Evolutionary conservation across 1,140 invertebrate species (phyloP), one percentile per base, ranked within the genome.

Genomic region (Macrobrachium nipponense): DNA sequence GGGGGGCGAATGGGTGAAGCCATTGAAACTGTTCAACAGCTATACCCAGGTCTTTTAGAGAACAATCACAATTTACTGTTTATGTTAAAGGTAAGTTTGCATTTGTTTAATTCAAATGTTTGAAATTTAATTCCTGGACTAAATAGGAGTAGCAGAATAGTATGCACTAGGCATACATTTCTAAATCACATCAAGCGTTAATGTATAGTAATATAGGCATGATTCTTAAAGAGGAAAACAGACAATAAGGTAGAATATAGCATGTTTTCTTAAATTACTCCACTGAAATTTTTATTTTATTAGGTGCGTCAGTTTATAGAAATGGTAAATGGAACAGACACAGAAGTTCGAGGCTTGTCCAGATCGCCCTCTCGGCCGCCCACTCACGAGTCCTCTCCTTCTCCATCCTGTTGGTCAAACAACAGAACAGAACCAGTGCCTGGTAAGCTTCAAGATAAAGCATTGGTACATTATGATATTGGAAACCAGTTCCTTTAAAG

Each of bases 1-100:
- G 93, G 95, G 73, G 98, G 98, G 20, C 94, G 96, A 89, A 97
- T 99, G 94, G 96, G 97, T 23, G 97, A 99, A 92, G 98, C 98
- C 68, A 97, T 99, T 90, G 96, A 98, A 90, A 93, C 94, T 84
- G 98, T 98, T 73, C 94, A 95, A 90, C 93, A 95, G 90, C 92
- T 98, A 84, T 99, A 98, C 93, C 98, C 98, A 11, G 96, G 95
- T 17, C 93, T 99, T 66, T 92, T 99, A 89, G 97, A 98, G 91
- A 93, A 94, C 73, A 97, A 99, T 92, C 94, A 94, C 89, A 97
- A 99, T 91, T 93, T 99, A 89, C 94, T 97, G 90, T 99, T 99
- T 92, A 95, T 97, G 92, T 93, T 99, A 81, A 98, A 98, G 92
- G 87, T 87, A 58, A 66, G 70, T 72, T 44, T 15, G n/a, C 51